Evolutionary conservation across 1,140 invertebrate species (phyloP), one percentile per base, ranked within the genome.

Genomic region (Brachionus rotundiformis): DNA sequence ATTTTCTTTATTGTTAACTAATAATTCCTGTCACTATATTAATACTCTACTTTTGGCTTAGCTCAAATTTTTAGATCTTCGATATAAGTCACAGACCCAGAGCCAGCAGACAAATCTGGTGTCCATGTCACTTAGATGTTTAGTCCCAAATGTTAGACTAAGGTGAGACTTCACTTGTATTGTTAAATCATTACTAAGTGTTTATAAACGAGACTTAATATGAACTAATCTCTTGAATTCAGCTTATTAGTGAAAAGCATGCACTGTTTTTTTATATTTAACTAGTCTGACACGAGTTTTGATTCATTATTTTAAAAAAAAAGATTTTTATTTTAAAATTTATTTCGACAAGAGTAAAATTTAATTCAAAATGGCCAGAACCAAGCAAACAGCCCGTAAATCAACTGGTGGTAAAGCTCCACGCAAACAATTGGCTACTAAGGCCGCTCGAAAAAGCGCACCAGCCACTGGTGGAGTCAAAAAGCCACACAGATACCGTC

Each of bases 381-480:
- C 93, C 3, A 94, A 94, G 90, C 93, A 94, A 84, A 94, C 93
- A 27, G 93, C 93, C 16, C 91, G 93, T 90, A 89, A 89, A 83
- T 88, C 87, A n/a, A 89, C 88, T 77, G 89, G 89, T 83, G 89
- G 88, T 75, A 89, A 89, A 83, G 89, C 89, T 77, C 89, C 89
- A 10, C 83, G 89, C 59, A 89, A 90, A 84, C 88, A 89, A 83
- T 83, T 90, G 61, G 89, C 89, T 5, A 89, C 89, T 7, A 94
- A 93, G 85, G 92, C 93, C 82, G 89, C 89, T 23, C 85, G 89
- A 71, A 90, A 90, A 82, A 88, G 87, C 83, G 89, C 89, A 1
- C 90, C 90, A 13, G 85, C 89, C 11, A 90, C 89, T 29, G 90
- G 89, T 73, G 90, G 89, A 81, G 88, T 90, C 0, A 90, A 90